phyloP scores from a whole-genome alignment of 2,113 vertebrate genomes.

The Bos taurus region DNA sequence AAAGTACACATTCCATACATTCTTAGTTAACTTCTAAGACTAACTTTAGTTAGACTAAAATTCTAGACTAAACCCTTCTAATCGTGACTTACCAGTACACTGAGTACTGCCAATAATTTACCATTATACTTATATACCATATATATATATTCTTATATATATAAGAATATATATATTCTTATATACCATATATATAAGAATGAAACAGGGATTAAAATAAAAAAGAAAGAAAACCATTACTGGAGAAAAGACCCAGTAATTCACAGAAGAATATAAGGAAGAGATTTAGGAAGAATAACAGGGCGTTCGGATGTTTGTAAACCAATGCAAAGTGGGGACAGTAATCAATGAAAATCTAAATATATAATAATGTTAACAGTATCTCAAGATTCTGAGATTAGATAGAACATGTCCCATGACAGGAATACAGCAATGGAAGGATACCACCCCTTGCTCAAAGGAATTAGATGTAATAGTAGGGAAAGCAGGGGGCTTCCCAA shows the following conservation, averaged over 20 bases:
- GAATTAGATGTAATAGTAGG: background rate
- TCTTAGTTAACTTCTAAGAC: background rate
- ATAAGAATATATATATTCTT: too few relatives aligned
- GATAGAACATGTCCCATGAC: background rate
- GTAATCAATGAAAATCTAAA: background rate
- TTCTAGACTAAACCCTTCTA: background rate
- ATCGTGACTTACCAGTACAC: background rate
- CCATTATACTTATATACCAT: background rate
- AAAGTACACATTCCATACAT: background rate
- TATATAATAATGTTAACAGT: background rate
- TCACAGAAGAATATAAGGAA: background rate
- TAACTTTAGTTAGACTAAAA: too few relatives aligned
- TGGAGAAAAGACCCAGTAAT: background rate
- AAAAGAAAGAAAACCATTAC: background rate
- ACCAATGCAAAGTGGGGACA: background rate
- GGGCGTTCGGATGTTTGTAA: background rate
- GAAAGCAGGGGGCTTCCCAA: background rate
- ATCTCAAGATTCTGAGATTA: background rate
- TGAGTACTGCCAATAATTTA: background rate
- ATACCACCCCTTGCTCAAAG: background rate
- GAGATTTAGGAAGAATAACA: background rate
- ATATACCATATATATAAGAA: background rate
- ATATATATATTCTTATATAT: too few relatives aligned
- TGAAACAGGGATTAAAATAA: background rate
- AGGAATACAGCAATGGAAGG: background rate